Percentiles rank a stretch among this genome's conserved stretches.
Conservation (phyloP, 64 coral and sea anemone species). For the Pachyseris speciosa region DNA sequence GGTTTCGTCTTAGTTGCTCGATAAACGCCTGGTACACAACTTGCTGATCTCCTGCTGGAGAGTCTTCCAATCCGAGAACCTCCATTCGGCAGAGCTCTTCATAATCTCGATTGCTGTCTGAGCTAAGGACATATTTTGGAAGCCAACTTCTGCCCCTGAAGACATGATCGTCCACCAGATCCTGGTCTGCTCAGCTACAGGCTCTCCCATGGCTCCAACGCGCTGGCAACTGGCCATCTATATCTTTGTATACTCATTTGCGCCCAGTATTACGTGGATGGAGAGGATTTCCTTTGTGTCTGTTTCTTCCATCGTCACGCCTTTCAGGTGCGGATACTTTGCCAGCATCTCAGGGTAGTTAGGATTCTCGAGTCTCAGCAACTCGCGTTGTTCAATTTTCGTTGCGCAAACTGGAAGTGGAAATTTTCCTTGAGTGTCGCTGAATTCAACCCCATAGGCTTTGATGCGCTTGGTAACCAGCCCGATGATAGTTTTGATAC, state of each 20-base stretch:
- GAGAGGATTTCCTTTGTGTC: neutral
- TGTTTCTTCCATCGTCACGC: constrained; percentile 1
- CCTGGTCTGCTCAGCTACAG: neutral
- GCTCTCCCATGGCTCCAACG: constrained; percentile 14
- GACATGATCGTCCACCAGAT: constrained; percentile 11
- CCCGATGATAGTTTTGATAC: too few relatives aligned
- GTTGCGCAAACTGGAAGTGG: neutral
- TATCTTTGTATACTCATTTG: constrained; percentile 30
- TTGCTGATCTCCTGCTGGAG: neutral
- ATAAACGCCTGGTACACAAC: neutral
- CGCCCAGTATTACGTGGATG: constrained; percentile 7
- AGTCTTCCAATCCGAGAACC: constrained; percentile 15
- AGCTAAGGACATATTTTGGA: neutral
- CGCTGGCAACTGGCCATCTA: neutral
- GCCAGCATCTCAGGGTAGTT: constrained; percentile 12
- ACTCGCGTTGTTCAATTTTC: neutral
- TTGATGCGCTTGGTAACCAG: too few relatives aligned
- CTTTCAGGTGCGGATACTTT: constrained; percentile 24
- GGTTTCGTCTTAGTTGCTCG: constrained; percentile 1
- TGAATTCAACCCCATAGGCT: neutral
- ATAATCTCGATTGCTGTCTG: constrained; percentile 11
- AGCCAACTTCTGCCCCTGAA: neutral
- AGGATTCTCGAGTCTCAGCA: constrained; percentile 17
- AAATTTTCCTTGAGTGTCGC: neutral
- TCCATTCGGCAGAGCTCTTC: constrained; percentile 12